Conservation (phyloP, 2,113 vertebrate species). For the Nesospiza acunhae region DNA sequence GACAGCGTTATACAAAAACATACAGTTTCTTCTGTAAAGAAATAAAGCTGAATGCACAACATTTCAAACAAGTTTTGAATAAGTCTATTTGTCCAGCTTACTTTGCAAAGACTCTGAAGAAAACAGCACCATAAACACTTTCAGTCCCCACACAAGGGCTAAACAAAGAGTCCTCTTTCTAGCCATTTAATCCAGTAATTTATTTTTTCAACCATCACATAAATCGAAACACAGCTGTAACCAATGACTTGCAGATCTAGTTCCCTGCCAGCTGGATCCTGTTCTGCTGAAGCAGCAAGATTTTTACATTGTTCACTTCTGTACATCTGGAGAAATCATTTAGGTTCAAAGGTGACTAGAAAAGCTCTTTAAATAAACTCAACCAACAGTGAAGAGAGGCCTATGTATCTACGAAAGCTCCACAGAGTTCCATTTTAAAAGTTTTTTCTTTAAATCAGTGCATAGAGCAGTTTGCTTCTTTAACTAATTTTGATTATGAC, state of each 20-base stretch:
- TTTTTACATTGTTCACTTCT: constrained; percentile 84
- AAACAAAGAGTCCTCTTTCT: constrained; percentile 85
- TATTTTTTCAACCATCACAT: constrained; percentile 97
- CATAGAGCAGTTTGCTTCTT: constrained; percentile 1
- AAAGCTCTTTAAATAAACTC: constrained; percentile 89
- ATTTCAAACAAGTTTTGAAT: constrained; percentile 77
- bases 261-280: constrained; percentile 87
- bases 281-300: constrained; percentile 93
- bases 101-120: constrained; percentile 79
- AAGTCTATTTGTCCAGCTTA: constrained; percentile 79
- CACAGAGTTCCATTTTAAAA: constrained; percentile 30
- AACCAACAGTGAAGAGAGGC: constrained; percentile 68
- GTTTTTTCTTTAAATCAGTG: constrained; percentile 41
- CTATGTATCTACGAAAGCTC: constrained; percentile 64
- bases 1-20: constrained; percentile 62
- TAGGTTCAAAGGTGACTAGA: constrained; percentile 87
- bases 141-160: constrained; percentile 78
- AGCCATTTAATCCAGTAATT: constrained; percentile 90
- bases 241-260: constrained; percentile 89
- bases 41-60: constrained; percentile 76
- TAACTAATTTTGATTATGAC: constrained; percentile 27
- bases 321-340: constrained; percentile 94
- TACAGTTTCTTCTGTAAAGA: constrained; percentile 73
- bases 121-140: constrained; percentile 85
- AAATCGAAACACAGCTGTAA: constrained; percentile 97